These are phyloP conservation scores for Scaptomyza reducta DNA, from an alignment of 2,888 invertebrate genomes.

Conservation along the genomic window DNA sequence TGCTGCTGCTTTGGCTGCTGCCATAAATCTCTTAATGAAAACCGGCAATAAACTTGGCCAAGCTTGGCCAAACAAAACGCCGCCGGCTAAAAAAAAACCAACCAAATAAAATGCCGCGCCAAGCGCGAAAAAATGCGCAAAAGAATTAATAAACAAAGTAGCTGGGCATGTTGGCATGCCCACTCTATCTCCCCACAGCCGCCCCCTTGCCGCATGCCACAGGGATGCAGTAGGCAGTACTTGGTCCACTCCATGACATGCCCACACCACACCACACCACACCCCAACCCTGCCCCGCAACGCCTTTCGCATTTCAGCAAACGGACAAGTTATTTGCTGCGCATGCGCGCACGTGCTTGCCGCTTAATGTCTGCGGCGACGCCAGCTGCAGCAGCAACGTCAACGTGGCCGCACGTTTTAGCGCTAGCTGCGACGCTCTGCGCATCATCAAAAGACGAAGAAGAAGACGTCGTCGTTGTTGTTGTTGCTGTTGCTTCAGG, in stretches of 20 bases:
- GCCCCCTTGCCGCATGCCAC: neutral
- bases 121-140: conserved; percentile 80
- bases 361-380: conserved; percentile 64
- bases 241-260: conserved; percentile 28
- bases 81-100: conserved; percentile 54
- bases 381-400: conserved; percentile 31
- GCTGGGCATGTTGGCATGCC: conserved; percentile 74
- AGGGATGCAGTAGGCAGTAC: conserved; percentile 37
- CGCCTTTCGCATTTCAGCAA: conserved; percentile 4
- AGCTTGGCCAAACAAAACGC: conserved; percentile 54
- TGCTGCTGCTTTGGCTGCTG: conserved; percentile 22
- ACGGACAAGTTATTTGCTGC: conserved; percentile 73
- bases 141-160: conserved; percentile 80
- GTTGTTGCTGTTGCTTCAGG: conserved; percentile 12
- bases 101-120: conserved; percentile 32
- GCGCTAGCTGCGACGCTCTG: conserved; percentile 25
- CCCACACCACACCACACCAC: neutral
- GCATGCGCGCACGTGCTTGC: conserved; percentile 78
- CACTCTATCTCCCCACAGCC: neutral
- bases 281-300: neutral
- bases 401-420: conserved; percentile 68
- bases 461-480: conserved; percentile 39
- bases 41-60: conserved; percentile 77
- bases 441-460: conserved; percentile 65
- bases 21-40: conserved; percentile 81